phyloP scores from a whole-genome alignment of 2,113 vertebrate species.

The Litocranius walleri region DNA sequence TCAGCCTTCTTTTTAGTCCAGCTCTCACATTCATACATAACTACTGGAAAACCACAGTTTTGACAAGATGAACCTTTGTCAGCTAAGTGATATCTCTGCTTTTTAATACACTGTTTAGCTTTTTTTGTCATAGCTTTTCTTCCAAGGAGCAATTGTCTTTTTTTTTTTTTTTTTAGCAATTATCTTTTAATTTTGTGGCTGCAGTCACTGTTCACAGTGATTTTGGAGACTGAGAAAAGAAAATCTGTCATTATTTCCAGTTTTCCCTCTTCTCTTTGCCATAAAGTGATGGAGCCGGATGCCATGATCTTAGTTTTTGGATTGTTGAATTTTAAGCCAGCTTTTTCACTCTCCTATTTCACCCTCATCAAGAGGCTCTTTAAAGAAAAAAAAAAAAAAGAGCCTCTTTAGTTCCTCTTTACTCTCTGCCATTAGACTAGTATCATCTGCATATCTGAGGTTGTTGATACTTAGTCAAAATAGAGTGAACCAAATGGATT shows the following conservation, averaged over 20 bases:
- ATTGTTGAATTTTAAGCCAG: neutral
- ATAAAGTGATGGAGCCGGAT: neutral
- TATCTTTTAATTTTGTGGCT: neutral
- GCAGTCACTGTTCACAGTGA: neutral
- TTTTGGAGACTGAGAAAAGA: neutral
- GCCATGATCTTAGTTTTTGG: neutral
- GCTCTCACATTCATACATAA: neutral
- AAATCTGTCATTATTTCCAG: neutral
- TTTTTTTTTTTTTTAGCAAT: neutral
- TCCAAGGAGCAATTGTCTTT: neutral
- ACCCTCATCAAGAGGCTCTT: neutral
- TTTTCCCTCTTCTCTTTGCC: neutral
- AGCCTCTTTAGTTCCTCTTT: neutral
- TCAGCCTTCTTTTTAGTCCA: neutral
- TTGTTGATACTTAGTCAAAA: neutral
- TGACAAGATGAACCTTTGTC: neutral
- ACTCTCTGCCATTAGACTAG: neutral
- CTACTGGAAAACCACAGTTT: neutral
- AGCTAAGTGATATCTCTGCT: neutral
- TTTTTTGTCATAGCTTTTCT: neutral
- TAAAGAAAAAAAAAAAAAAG: neutral
- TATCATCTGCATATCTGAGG: neutral
- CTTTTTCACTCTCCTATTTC: neutral
- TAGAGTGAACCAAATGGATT: neutral
- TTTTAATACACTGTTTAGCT: neutral